Base-by-base conservation (phyloP, 1,140 invertebrate genomes). In the Rhizoglyphus robini region DNA sequence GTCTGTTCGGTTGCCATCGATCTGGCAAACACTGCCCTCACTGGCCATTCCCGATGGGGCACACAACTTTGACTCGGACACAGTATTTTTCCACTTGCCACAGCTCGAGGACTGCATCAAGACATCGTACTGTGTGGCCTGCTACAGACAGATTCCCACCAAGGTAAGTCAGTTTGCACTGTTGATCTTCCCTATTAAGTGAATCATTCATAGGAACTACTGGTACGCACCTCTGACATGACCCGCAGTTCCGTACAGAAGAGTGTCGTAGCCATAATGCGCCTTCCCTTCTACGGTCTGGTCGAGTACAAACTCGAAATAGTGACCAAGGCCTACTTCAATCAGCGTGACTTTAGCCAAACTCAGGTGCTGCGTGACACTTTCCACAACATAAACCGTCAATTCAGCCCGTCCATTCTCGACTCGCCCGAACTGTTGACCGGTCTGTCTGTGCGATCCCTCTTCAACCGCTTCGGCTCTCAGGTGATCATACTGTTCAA, bases 301-400 rank as follows among this genome's bases (percentile, higher is more conserved):
- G 86, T 96, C 70, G 89, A 92, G 78, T 77, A 94, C 0, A 98
- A 98, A 81, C 84, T 98, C 79, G 84, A 91, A 63, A 79, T 98
- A 2, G 96, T 98, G 67, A 96, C 95, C 0, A 85, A 94, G 76
- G 93, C 91, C 0, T 98, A 96, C 77, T 99, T 98, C 76, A 84
- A 94, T 68, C 89, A 96, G 78, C 87, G 88, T 34, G 90, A 94
- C 77, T 95, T 93, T 72, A 72, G 69, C 25, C 72, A 76, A 70
- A 71, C 76, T 0, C 73, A 78, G 58, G 79, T 98, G 30, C 78
- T 99, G 57, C 83, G 92, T 73, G 90, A 97, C 74, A 93, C 92
- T 47, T 97, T 87, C 76, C 84, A 86, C 72, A 92, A 96, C 77
- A 78, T 99, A 3, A 94, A 94, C 77, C 83, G 82, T 68, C 95